Evolutionary conservation across 2,113 vertebrate species (phyloP), one percentile per base, ranked within the genome.

Genomic region (Centropus unirufus): DNA sequence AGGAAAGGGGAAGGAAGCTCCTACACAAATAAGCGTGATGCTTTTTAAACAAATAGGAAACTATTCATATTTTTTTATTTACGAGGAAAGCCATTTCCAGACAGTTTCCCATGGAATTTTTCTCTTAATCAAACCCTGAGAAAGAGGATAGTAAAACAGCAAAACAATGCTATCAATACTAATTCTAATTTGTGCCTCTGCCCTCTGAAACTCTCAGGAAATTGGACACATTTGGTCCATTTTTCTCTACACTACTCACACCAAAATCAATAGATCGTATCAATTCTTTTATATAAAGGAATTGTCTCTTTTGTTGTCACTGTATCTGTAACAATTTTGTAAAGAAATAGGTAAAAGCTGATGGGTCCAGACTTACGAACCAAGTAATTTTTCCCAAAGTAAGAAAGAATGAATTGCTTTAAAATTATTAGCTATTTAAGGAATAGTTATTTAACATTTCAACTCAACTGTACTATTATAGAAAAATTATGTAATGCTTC

Each of bases 381-480:
- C 10, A 83, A 62, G 57, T 61, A 73, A 55, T 66, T 73, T 86
- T 83, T 81, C 73, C 36, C 52, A 30, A 46, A 27, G 36, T 52
- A 59, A 80, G 79, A 83, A 90, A 49, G 44, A 15, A 86, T 70
- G 12, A 86, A 86, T 46, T 93, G 32, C 64, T 92, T 94, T 75
- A 77, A 93, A 92, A 74, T 29, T 29, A 16, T 49, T 59, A 67
- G 52, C 34, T 94, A 42, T 92, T 94, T 96, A 87, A 89, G 85
- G 89, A 91, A 58, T 55, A 44, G 63, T 30, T 64, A 59, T 73
- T 96, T 91, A 91, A 93, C 58, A 59, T 93, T 95, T 95, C 86
- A 86, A 89, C 78, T 92, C 81, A 75, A 68, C 67, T 39, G 61
- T 30, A 89, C n/a, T 57, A 44, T 86, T 57, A 54, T 11, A 96